Conservation (phyloP, 2,888 invertebrate species). For the Apoderus coryli region DNA sequence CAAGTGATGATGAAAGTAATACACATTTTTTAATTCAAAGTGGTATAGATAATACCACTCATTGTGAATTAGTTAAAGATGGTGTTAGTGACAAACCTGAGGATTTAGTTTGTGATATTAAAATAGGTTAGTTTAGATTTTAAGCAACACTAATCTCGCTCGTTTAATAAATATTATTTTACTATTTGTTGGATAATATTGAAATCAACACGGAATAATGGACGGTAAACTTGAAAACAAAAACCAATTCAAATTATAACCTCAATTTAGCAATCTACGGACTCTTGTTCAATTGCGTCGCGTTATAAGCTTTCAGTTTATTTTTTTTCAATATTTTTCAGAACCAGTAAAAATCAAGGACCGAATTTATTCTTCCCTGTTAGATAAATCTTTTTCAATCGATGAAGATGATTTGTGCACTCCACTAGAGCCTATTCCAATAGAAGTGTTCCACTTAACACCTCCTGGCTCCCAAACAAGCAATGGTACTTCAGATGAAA, state of each 20-base stretch:
- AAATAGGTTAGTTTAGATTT: constrained; percentile 18
- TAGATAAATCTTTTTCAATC: constrained; percentile 25
- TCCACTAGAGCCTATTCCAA: constrained; percentile 21
- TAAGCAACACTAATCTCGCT: no score
- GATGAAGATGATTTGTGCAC: constrained; percentile 23
- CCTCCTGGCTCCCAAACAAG: constrained; percentile 12
- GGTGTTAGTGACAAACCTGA: constrained; percentile 22
- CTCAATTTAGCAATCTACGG: no score
- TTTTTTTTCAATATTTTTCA: no score
- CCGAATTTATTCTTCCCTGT: constrained; percentile 15
- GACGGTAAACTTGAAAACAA: no score
- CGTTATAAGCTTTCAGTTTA: no score
- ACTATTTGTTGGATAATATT: no score
- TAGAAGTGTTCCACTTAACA: constrained; percentile 14
- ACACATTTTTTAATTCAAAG: constrained; percentile 25
- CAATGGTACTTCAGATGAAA: constrained; percentile 14
- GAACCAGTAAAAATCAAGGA: constrained; percentile 5
- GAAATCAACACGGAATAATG: no score
- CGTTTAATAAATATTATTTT: no score
- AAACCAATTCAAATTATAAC: no score
- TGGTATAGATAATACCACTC: constrained; percentile 25
- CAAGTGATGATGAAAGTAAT: constrained; percentile 21
- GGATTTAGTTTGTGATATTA: constrained; percentile 19
- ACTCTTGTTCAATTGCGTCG: no score
- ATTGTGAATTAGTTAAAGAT: constrained; percentile 23